Evolutionary conservation across 2,797 vertebrate genomes (phyloP), one percentile per base, ranked within the genome.

Genomic region (Poeciliopsis infans): DNA sequence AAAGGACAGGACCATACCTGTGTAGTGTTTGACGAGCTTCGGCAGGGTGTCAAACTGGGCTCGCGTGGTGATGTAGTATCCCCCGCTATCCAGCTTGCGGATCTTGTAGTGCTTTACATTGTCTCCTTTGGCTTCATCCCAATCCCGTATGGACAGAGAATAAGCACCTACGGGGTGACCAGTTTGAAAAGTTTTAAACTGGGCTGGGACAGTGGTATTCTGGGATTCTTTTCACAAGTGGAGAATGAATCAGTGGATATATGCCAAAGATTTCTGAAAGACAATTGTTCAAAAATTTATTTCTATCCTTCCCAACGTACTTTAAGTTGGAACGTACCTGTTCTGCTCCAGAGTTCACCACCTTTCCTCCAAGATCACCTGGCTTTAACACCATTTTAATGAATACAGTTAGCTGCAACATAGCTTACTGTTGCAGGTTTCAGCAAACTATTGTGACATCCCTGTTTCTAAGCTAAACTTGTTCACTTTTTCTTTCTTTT

Each of bases 81-180:
- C 97, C 83, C 98, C 97, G 57, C 93, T 98, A 94, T 99, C 98
- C 84, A 99, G 97, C 95, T 98, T 98, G 74, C 97, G 97, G 88
- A 99, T 98, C 95, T 98, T 99, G 95, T 99, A 98, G 96, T 99
- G 98, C 94, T 99, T 98, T 93, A 99, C 98, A 90, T 98, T 98
- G 95, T 99, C 98, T 59, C 97, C 97, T 92, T 96, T 97, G 85
- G 96, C 90, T 70, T 98, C 97, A 75, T 99, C 98, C 97, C 97
- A 98, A 91, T 98, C 97, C 84, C 97, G 96, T 90, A 99, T 98
- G 45, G 97, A 99, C 69, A 99, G 97, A 79, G 98, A 98, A 80
- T 96, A 98, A 87, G 97, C 98, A 91, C 97, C 98, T 99, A 87
- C 45, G 69, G 75, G 7, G 53, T 76, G 39, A 76, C 3, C 12